These are phyloP conservation scores for Ptiloglossa arizonensis DNA, from an alignment of 1,140 invertebrate species.

Conservation along the genomic window DNA sequence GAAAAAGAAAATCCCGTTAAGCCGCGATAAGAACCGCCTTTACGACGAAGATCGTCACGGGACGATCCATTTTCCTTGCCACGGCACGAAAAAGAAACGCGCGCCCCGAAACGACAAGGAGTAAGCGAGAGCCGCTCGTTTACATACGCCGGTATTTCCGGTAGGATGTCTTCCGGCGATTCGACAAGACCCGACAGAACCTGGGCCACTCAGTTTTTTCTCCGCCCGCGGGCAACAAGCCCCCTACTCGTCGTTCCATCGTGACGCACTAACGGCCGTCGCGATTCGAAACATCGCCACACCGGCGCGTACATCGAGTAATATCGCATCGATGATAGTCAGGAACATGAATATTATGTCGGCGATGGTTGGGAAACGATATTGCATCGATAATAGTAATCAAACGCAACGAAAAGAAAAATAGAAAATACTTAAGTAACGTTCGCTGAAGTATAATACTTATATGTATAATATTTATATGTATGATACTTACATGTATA, in stretches of 20 bases:
- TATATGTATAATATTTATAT: too few species aligned
- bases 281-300: neutral
- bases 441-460: too few species aligned
- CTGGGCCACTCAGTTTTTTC: neutral
- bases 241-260: neutral
- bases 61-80: slow-evolving; percentile 24
- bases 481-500: too few species aligned
- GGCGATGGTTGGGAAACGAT: too few species aligned
- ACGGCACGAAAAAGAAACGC: neutral
- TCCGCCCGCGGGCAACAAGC: neutral
- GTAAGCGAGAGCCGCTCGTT: slow-evolving; percentile 1
- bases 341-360: too few species aligned
- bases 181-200: neutral
- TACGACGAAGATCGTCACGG: slow-evolving; percentile 20
- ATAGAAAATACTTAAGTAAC: too few species aligned
- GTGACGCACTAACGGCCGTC: neutral
- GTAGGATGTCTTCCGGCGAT: slow-evolving; percentile 24
- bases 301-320: too few species aligned
- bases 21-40: slow-evolving; percentile 21
- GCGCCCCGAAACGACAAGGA: slow-evolving; percentile 5
- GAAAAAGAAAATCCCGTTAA: slow-evolving; percentile 21
- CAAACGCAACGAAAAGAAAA: too few species aligned
- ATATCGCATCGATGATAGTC: too few species aligned
- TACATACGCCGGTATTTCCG: slow-evolving; percentile 32
- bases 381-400: too few species aligned